These are phyloP conservation scores for Eupithecia vulgata DNA, from an alignment of 2,888 invertebrate genomes.

Conservation along the genomic window DNA sequence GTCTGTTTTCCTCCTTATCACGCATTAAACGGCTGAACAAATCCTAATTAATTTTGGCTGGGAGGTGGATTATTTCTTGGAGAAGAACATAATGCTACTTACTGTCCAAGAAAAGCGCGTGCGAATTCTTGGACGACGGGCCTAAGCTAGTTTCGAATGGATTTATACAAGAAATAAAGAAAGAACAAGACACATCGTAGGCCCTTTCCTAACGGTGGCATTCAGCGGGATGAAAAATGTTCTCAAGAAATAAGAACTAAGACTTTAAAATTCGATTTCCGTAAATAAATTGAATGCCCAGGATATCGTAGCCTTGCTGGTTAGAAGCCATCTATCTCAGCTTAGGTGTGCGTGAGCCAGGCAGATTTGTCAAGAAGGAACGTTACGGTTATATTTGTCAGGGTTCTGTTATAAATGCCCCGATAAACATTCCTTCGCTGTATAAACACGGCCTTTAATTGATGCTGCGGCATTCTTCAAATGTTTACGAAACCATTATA, in stretches of 20 bases:
- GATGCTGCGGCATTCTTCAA: slow-evolving; percentile 36
- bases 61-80: background rate
- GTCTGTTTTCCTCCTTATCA: background rate
- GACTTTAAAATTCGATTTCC: background rate
- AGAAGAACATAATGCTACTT: background rate
- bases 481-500: slow-evolving; percentile 36
- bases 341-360: slow-evolving; percentile 44
- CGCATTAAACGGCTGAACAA: background rate
- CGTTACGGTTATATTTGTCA: slow-evolving; percentile 37
- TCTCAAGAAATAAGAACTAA: background rate
- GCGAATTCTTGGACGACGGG: background rate
- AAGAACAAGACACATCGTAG: background rate
- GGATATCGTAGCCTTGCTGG: slow-evolving; percentile 16
- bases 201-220: background rate
- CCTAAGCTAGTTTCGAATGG: background rate
- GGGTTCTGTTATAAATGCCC: slow-evolving; percentile 50
- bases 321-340: slow-evolving; percentile 38
- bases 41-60: background rate
- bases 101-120: background rate
- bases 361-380: slow-evolving; percentile 60
- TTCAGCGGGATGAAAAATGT: background rate
- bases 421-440: slow-evolving; percentile 48
- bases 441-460: slow-evolving; percentile 44
- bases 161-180: background rate
- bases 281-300: slow-evolving; percentile 11